These are phyloP conservation scores for Lithobates pipiens DNA, from an alignment of 2,797 vertebrate genomes.

Conservation along the genomic window DNA sequence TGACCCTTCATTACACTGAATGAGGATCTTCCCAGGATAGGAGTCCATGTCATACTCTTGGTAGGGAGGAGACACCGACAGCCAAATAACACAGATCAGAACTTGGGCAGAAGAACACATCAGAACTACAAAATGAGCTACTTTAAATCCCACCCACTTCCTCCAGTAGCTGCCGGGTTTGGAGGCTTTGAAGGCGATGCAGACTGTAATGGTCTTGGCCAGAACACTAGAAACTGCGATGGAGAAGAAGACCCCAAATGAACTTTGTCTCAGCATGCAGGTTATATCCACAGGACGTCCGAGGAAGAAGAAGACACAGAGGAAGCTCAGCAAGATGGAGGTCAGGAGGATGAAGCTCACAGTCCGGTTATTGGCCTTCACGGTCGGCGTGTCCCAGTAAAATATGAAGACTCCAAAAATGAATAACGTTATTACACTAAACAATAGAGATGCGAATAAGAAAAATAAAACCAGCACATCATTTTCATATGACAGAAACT, in stretches of 20 bases:
- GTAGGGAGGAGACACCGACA: neutral
- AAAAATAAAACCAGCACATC: neutral
- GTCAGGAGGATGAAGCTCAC: constrained; percentile 24
- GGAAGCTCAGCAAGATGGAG: constrained; percentile 7
- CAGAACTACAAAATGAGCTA: constrained; percentile 9
- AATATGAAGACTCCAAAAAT: neutral
- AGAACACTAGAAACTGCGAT: constrained; percentile 39
- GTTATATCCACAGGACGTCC: constrained; percentile 17
- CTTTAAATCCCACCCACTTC: constrained; percentile 13
- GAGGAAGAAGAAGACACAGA: constrained; percentile 2
- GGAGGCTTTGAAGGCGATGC: too few species aligned
- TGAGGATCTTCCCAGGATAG: neutral
- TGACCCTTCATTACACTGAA: constrained; percentile 24
- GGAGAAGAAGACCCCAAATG: constrained; percentile 44
- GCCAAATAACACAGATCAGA: neutral
- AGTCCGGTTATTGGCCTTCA: constrained; percentile 30
- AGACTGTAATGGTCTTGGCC: constrained; percentile 40
- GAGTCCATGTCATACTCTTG: neutral
- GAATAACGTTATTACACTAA: neutral
- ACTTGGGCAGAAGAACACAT: too few species aligned
- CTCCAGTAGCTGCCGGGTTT: constrained; percentile 1
- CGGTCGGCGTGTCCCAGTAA: neutral
- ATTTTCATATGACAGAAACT: constrained; percentile 16
- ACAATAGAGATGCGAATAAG: neutral
- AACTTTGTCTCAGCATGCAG: constrained; percentile 24